phyloP scores from a whole-genome alignment of 2,888 invertebrate genomes.

The Acanthococcus lagerstroemiae region DNA sequence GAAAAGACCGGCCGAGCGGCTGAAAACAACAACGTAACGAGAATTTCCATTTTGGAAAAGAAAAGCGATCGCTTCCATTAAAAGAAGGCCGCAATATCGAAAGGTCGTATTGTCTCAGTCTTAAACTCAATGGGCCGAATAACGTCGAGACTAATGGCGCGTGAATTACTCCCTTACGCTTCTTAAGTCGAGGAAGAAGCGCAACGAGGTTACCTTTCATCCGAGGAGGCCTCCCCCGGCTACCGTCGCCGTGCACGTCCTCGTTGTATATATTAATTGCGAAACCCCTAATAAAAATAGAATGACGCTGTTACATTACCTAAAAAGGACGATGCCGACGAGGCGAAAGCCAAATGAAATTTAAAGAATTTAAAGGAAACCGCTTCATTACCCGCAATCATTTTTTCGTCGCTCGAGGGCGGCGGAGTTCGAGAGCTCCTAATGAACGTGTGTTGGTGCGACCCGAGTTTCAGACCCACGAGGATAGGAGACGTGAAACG shows the following conservation, averaged over 20 bases:
- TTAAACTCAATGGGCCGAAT: constrained; percentile 28
- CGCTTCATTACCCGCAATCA: constrained; percentile 27
- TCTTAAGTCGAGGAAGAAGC: neutral
- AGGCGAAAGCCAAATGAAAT: constrained; percentile 21
- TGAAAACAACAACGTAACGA: no score
- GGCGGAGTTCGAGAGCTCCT: neutral
- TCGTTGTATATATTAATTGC: constrained; percentile 26
- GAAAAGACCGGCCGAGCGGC: no score
- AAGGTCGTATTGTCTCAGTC: constrained; percentile 29
- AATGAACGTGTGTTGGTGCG: no score
- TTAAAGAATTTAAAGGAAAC: constrained; percentile 26
- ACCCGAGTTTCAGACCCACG: no score
- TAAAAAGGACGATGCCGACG: constrained; percentile 17
- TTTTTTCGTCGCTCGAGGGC: constrained; percentile 5
- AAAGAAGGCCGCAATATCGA: constrained; percentile 27
- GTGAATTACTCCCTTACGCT: constrained; percentile 20
- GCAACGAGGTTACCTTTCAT: neutral
- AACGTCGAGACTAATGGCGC: constrained; percentile 29
- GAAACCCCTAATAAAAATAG: constrained; percentile 24
- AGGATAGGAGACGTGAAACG: no score
- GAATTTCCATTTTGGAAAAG: neutral
- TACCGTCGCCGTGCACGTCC: neutral
- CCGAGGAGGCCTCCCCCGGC: neutral
- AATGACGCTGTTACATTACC: constrained; percentile 22
- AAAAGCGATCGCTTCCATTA: constrained; percentile 15